Evolutionary conservation across 1,140 invertebrate genomes (phyloP).

Genomic region (Nephila pilipes): DNA sequence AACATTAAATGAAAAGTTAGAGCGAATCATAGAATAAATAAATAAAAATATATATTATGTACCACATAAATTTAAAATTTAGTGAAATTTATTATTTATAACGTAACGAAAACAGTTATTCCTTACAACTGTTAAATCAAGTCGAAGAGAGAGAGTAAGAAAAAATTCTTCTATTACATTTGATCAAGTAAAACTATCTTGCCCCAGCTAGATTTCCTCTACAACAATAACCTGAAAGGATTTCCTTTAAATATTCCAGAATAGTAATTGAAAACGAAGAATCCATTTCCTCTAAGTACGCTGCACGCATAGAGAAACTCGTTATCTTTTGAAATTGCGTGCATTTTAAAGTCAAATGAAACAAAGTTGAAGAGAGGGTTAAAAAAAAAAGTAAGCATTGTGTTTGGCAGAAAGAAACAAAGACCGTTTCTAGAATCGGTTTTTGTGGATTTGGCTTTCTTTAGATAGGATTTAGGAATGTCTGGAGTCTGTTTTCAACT

Average conservation of each 20-base stretch:
- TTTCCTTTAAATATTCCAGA: neutral
- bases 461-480: constrained; percentile 28
- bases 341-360: constrained; percentile 63
- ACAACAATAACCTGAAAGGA: neutral
- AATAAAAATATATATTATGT: no score
- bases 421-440: neutral
- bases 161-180: neutral
- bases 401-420: constrained; percentile 15
- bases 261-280: constrained; percentile 42
- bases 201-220: neutral
- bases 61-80: no score
- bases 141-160: neutral
- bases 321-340: neutral
- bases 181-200: neutral
- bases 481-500: neutral
- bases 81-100: no score
- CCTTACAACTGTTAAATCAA: neutral
- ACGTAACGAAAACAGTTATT: no score
- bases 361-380: neutral
- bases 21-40: no score
- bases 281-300: neutral
- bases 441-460: constrained; percentile 23
- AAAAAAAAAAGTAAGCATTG: neutral
- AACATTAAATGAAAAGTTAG: no score
- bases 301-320: neutral